phyloP scores from a whole-genome alignment of 2,797 vertebrate species.

The Lacerta viridis region DNA sequence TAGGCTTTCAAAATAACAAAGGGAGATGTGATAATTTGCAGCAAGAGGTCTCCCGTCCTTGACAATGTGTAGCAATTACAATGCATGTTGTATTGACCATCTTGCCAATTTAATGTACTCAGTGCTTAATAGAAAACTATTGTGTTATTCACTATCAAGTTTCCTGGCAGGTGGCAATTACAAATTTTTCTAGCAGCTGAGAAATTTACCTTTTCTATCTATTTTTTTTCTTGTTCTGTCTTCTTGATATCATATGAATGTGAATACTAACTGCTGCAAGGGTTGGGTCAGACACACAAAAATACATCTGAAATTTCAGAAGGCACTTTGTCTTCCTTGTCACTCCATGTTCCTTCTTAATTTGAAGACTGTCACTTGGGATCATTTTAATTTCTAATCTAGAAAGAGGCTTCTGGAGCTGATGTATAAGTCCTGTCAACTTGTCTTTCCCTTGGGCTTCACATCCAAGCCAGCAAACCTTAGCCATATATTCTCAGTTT shows the following conservation, averaged over 20 bases:
- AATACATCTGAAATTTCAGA: neutral
- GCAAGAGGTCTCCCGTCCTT: neutral
- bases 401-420: neutral
- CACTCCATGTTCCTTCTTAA: constrained; percentile 7
- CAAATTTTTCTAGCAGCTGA: neutral
- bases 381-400: constrained; percentile 3
- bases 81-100: neutral
- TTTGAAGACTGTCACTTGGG: neutral
- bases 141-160: neutral
- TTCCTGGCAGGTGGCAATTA: constrained; percentile 14
- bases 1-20: neutral
- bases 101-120: neutral
- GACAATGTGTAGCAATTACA: neutral
- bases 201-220: neutral
- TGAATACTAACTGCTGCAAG: neutral
- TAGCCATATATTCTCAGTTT: neutral
- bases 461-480: neutral
- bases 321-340: neutral
- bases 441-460: neutral
- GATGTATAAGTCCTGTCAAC: neutral
- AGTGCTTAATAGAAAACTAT: neutral
- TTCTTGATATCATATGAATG: neutral
- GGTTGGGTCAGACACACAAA: neutral
- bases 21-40: neutral
- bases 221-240: neutral